Conservation (phyloP, 2,113 vertebrate species). For the Amphiprion percula region DNA sequence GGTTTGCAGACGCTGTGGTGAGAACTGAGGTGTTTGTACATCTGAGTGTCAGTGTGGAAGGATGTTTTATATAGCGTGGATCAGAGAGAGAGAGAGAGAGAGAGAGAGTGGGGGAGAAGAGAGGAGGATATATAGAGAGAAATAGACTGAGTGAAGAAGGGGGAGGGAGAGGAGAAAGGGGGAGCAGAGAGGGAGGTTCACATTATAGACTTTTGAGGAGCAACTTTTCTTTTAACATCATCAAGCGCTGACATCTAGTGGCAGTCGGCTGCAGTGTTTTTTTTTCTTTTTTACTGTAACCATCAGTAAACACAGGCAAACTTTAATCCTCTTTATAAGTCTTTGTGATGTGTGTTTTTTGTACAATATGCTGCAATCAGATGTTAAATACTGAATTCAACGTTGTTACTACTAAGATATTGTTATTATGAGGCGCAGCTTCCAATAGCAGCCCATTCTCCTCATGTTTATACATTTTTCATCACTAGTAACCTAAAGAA, state of each 20-base stretch:
- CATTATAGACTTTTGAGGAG: conserved; percentile 57
- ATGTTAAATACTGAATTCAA: too few species aligned
- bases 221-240: conserved; percentile 67
- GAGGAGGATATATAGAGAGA: conserved; percentile 6
- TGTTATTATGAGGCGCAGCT: too few species aligned
- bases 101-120: conserved; percentile 6
- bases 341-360: too few species aligned
- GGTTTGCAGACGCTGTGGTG: conserved; percentile 33
- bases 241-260: conserved; percentile 74
- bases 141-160: not conserved
- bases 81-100: conserved; percentile 43
- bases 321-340: not conserved
- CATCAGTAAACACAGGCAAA: not conserved
- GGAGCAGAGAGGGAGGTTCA: conserved; percentile 38
- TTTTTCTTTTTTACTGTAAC: not conserved
- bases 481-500: too few species aligned
- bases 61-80: conserved; percentile 76
- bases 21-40: conserved; percentile 61
- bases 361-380: too few species aligned
- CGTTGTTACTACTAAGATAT: too few species aligned
- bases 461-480: too few species aligned
- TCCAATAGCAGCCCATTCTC: too few species aligned
- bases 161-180: conserved; percentile 16
- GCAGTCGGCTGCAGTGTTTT: conserved; percentile 13
- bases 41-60: conserved; percentile 66